These are phyloP conservation scores for Chrysotoxum bicinctum DNA, from an alignment of 2,888 invertebrate species.

Conservation along the genomic window DNA sequence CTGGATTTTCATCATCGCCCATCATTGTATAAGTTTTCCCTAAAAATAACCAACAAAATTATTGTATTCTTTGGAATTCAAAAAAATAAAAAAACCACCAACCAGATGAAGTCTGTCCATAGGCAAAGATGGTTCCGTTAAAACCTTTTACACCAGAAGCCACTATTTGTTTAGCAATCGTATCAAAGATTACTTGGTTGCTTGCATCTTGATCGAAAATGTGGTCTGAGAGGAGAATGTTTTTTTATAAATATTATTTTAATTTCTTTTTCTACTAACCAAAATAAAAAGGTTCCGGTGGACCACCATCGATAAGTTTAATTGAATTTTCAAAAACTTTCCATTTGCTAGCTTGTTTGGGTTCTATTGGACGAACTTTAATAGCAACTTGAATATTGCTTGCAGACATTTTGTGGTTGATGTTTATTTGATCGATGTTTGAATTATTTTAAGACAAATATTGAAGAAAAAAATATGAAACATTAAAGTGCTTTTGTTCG, in stretches of 20 bases:
- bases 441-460: slow-evolving; percentile 75
- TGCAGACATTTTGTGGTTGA: slow-evolving; percentile 72
- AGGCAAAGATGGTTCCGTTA: slow-evolving; percentile 94
- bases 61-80: not conserved
- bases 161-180: slow-evolving; percentile 88
- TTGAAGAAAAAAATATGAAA: slow-evolving; percentile 9
- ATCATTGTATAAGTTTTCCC: slow-evolving; percentile 92
- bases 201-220: slow-evolving; percentile 85
- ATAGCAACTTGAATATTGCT: slow-evolving; percentile 87
- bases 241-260: not conserved
- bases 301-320: slow-evolving; percentile 83
- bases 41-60: slow-evolving; percentile 51
- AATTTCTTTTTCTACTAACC: slow-evolving; percentile 80
- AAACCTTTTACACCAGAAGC: slow-evolving; percentile 88
- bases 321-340: slow-evolving; percentile 84
- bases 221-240: slow-evolving; percentile 84
- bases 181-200: slow-evolving; percentile 86
- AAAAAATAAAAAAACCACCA: slow-evolving; percentile 4
- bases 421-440: not conserved
- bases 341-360: slow-evolving; percentile 85
- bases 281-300: slow-evolving; percentile 82
- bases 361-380: slow-evolving; percentile 87
- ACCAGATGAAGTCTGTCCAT: slow-evolving; percentile 95
- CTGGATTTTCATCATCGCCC: slow-evolving; percentile 86
- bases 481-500: slow-evolving; percentile 35